Conservation (phyloP, 23 tunicate genomes). For the Botrylloides violaceus region DNA sequence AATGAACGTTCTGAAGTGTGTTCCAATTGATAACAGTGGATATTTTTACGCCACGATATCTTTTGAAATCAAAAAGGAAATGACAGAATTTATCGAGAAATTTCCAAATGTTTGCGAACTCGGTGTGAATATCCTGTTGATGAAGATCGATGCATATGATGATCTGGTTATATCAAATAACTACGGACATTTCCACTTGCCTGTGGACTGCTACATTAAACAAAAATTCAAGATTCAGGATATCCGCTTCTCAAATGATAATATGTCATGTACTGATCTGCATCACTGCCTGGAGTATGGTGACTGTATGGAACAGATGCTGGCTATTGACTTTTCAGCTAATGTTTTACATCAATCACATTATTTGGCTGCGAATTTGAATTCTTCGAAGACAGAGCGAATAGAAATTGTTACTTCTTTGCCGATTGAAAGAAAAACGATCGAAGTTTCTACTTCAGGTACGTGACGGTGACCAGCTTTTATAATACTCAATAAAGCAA, state of each 20-base stretch:
- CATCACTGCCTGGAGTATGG: neutral
- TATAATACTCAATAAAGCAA: no score
- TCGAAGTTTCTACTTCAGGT: no score
- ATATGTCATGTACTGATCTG: neutral
- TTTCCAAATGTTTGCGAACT: neutral
- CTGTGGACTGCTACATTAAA: neutral
- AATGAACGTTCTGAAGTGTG: neutral
- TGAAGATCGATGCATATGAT: neutral
- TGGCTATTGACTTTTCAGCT: neutral
- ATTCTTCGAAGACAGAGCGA: no score
- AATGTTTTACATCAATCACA: neutral
- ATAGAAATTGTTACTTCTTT: no score
- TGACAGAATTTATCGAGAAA: neutral
- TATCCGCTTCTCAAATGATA: neutral
- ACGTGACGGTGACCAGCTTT: no score
- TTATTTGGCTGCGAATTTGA: neutral
- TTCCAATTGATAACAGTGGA: neutral
- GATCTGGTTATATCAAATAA: neutral
- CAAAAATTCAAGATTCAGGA: neutral
- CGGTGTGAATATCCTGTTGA: slow-evolving; percentile 3
- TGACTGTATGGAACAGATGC: neutral
- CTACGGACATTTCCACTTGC: neutral
- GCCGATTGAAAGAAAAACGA: no score
- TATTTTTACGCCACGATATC: neutral
- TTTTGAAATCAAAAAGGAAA: neutral